phyloP scores from a whole-genome alignment of 1,140 invertebrate genomes.

The Himalopsyche phryganea region DNA sequence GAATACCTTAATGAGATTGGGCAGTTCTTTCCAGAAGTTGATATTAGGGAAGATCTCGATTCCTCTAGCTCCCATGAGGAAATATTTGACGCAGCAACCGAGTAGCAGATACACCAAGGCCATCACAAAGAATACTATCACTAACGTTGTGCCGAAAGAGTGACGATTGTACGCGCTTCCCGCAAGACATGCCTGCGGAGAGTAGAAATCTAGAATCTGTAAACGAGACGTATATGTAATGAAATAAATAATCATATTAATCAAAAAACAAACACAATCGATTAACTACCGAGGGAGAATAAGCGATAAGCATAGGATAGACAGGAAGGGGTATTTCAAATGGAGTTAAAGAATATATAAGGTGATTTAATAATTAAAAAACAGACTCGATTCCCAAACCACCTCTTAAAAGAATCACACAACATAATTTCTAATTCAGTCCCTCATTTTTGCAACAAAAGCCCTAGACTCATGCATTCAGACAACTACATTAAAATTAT shows the following conservation, averaged over 20 bases:
- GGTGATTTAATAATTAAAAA: too few relatives aligned
- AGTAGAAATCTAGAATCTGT: constrained; percentile 47
- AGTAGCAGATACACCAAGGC: constrained; percentile 46
- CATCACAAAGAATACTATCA: constrained; percentile 49
- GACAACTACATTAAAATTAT: too few relatives aligned
- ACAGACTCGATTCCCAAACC: too few relatives aligned
- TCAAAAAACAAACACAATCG: too few relatives aligned
- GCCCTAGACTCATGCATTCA: too few relatives aligned
- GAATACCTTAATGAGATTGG: constrained; percentile 53
- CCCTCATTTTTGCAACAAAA: too few relatives aligned
- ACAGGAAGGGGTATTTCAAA: not conserved
- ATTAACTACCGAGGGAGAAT: not conserved
- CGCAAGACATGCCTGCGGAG: constrained; percentile 42
- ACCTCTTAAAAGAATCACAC: too few relatives aligned
- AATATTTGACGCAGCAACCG: constrained; percentile 53
- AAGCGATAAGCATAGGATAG: too few relatives aligned
- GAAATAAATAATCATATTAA: not conserved
- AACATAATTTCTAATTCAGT: too few relatives aligned
- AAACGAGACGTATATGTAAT: constrained; percentile 17
- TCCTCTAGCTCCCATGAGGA: constrained; percentile 55
- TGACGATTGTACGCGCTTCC: constrained; percentile 37
- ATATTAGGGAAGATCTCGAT: constrained; percentile 56
- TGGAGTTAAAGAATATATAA: too few relatives aligned
- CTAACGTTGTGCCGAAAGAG: constrained; percentile 45
- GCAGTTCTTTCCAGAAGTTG: constrained; percentile 55